Percentiles rank a stretch among this genome's conserved stretches.
These are phyloP conservation scores for Eupithecia centaureata DNA, from an alignment of 2,888 invertebrate species.

Conservation along the genomic window DNA sequence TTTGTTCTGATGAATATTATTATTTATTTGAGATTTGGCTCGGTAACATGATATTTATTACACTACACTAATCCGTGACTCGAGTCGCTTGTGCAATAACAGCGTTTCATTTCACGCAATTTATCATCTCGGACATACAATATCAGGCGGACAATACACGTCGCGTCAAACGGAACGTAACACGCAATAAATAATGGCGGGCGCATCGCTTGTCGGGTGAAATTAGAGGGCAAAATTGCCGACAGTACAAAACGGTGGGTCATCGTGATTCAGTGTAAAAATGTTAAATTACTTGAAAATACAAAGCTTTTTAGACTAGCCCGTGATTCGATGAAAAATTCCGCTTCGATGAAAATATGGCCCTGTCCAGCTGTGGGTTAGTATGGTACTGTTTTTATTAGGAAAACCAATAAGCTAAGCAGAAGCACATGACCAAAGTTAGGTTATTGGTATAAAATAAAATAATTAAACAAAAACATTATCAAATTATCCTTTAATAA, in stretches of 20 bases:
- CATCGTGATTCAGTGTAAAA: slow-evolving; percentile 17
- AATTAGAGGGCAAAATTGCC: slow-evolving; percentile 37
- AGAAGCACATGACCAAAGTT: not conserved
- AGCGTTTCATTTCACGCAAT: slow-evolving; percentile 50
- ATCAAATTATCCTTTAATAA: slow-evolving; percentile 2
- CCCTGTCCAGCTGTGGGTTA: not conserved
- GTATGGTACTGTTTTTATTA: not conserved
- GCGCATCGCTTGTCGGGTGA: slow-evolving; percentile 40
- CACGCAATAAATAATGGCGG: slow-evolving; percentile 51
- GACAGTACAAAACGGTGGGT: slow-evolving; percentile 44
- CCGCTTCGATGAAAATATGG: not conserved
- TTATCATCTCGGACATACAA: slow-evolving; percentile 54
- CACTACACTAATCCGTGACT: no score
- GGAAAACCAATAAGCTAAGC: not conserved
- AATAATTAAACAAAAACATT: no score
- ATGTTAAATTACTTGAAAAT: slow-evolving; percentile 1
- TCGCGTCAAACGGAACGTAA: slow-evolving; percentile 50
- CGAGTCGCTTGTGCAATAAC: slow-evolving; percentile 32
- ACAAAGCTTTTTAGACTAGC: not conserved
- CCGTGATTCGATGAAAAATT: not conserved
- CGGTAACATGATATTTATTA: no score
- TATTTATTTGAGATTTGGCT: no score
- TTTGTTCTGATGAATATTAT: no score
- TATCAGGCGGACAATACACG: slow-evolving; percentile 50
- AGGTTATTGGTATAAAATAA: no score